Percentiles rank a stretch among this genome's conserved stretches.
Conservation (phyloP, 2,888 invertebrate species). For the Ornithoptera alexandrae region DNA sequence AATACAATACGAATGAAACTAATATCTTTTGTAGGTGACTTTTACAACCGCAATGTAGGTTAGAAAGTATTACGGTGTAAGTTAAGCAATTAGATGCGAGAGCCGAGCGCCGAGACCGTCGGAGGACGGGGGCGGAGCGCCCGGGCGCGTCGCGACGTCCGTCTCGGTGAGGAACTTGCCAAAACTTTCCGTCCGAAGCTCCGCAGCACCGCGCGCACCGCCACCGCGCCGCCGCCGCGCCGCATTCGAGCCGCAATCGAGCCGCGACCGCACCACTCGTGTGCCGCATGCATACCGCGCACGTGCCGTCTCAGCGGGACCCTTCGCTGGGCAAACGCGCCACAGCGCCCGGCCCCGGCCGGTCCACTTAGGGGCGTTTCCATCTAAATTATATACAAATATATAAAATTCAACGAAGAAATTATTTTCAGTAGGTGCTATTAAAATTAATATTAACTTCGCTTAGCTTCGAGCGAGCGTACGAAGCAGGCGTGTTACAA, state of each 20-base stretch:
- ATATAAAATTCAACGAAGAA: neutral
- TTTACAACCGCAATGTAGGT: conserved; percentile 80
- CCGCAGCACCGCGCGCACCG: conserved; percentile 57
- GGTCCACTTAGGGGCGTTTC: conserved; percentile 21
- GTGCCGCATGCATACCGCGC: conserved; percentile 28
- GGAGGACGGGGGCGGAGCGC: conserved; percentile 52
- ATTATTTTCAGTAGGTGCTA: too few relatives aligned
- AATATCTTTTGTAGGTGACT: conserved; percentile 81
- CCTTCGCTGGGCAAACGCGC: conserved; percentile 2
- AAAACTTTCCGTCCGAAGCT: conserved; percentile 77
- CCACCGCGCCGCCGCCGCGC: conserved; percentile 29
- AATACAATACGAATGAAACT: conserved; percentile 78
- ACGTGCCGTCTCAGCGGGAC: conserved; percentile 26
- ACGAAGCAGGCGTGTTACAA: too few relatives aligned
- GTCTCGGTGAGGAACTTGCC: conserved; percentile 72
- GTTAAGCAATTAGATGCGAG: conserved; percentile 70
- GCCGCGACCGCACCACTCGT: conserved; percentile 47
- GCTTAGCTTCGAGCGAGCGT: too few relatives aligned
- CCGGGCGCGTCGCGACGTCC: conserved; percentile 48
- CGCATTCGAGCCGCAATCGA: conserved; percentile 29
- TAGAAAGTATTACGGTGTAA: conserved; percentile 71
- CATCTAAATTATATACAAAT: neutral
- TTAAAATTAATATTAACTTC: too few relatives aligned
- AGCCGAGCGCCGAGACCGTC: conserved; percentile 63
- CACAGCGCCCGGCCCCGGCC: conserved; percentile 28